Percentiles rank a stretch among this genome's conserved stretches.
These are phyloP conservation scores for Rhipidura dahli DNA, from an alignment of 2,113 vertebrate genomes.

Conservation along the genomic window DNA sequence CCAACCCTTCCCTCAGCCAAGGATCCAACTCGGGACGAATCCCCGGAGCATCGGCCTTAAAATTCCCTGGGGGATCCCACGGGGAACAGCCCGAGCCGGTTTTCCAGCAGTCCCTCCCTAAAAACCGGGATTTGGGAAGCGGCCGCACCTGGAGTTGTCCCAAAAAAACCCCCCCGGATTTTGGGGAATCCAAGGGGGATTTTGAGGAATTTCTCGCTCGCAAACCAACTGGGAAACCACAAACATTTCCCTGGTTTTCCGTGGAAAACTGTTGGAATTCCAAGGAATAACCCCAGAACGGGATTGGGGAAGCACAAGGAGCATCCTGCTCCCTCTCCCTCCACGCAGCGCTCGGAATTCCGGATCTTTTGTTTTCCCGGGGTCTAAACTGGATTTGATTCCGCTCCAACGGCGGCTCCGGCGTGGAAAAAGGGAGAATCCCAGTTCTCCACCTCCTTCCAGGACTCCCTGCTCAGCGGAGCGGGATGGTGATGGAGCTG, in stretches of 20 bases:
- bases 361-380: background rate
- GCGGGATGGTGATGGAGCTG: background rate
- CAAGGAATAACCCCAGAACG: background rate
- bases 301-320: background rate
- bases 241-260: background rate
- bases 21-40: background rate
- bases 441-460: background rate
- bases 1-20: background rate
- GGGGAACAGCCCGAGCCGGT: background rate
- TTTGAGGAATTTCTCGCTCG: rapidly evolving
- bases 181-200: background rate
- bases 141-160: rapidly evolving
- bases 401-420: background rate
- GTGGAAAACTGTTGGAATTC: background rate
- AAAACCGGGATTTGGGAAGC: background rate
- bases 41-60: background rate
- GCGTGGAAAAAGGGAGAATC: background rate
- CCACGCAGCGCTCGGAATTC: background rate
- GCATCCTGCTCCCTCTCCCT: background rate
- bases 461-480: background rate
- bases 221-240: rapidly evolving
- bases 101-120: background rate
- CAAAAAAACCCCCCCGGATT: too few species aligned
- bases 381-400: background rate
- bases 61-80: background rate